These are phyloP conservation scores for Dolomedes plantarius DNA, from an alignment of 2,888 invertebrate genomes.

Conservation along the genomic window DNA sequence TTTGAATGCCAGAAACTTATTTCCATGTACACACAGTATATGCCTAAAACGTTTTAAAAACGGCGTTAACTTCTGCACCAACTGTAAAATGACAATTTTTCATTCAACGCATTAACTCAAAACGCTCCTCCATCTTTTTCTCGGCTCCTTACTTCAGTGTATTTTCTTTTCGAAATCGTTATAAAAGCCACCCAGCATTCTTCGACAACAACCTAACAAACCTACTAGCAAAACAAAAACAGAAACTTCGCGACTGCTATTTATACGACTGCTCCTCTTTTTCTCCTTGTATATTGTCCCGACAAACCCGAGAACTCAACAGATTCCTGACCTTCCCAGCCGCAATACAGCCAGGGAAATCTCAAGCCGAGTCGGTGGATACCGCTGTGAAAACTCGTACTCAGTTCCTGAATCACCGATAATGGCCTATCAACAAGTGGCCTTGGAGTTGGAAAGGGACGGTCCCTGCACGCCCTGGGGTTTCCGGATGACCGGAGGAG, in stretches of 20 bases:
- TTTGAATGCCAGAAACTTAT: no score
- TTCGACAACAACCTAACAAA: slow-evolving; percentile 7
- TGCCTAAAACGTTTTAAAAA: no score
- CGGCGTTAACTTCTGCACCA: no score
- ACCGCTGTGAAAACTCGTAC: background rate
- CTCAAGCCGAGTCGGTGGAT: background rate
- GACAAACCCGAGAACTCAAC: slow-evolving; percentile 6
- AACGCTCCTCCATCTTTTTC: background rate
- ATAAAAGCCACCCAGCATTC: background rate
- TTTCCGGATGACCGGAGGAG: slow-evolving; percentile 89
- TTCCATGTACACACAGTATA: no score
- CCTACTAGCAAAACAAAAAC: slow-evolving; percentile 14
- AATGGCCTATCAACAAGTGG: slow-evolving; percentile 65
- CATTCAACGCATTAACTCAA: no score
- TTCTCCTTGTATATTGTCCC: slow-evolving; percentile 58
- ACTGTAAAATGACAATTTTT: no score
- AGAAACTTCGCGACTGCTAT: slow-evolving; percentile 39
- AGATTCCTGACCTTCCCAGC: slow-evolving; percentile 14
- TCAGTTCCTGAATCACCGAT: background rate
- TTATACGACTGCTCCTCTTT: slow-evolving; percentile 53
- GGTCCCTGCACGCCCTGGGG: slow-evolving; percentile 83
- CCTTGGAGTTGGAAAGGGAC: slow-evolving; percentile 59
- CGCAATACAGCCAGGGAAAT: background rate
- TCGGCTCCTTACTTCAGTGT: background rate
- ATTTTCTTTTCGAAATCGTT: background rate